Percentiles rank a stretch among this genome's conserved stretches.
Conservation (phyloP, 1,140 invertebrate genomes). For the Galendromus occidentalis region DNA sequence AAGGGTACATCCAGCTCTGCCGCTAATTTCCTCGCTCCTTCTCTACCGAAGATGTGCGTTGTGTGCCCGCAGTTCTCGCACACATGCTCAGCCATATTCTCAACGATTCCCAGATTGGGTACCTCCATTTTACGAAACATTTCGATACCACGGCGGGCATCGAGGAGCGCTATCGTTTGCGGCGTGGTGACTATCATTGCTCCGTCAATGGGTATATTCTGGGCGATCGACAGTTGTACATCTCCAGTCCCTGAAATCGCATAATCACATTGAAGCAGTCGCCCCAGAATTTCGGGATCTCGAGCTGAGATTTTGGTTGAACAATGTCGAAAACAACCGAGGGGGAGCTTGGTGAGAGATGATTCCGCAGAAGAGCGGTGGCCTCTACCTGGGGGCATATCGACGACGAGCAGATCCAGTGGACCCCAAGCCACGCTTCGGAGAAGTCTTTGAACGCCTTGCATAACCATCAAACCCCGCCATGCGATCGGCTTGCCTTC, state of each 20-base stretch:
- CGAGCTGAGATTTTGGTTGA: too few species aligned
- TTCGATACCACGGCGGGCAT: constrained; percentile 38
- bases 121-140: constrained; percentile 41
- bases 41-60: constrained; percentile 23
- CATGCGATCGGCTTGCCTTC: constrained; percentile 58
- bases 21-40: constrained; percentile 20
- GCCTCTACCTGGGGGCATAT: constrained; percentile 47
- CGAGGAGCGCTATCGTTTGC: constrained; percentile 55
- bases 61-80: constrained; percentile 43
- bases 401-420: constrained; percentile 46
- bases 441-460: constrained; percentile 60
- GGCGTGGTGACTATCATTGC: constrained; percentile 65
- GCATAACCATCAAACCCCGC: constrained; percentile 85
- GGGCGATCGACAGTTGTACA: constrained; percentile 62
- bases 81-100: constrained; percentile 49
- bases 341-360: not conserved
- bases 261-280: not conserved
- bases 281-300: too few species aligned
- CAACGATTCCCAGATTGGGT: constrained; percentile 55
- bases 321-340: not conserved
- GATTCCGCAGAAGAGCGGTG: not conserved
- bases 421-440: constrained; percentile 42
- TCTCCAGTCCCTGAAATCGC: constrained; percentile 51
- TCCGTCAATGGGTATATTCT: constrained; percentile 61
- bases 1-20: constrained; percentile 18